Percentiles rank a stretch among this genome's conserved stretches.
Evolutionary conservation across 1,140 invertebrate genomes (phyloP).

Genomic region (Brachionus calyciflorus): DNA sequence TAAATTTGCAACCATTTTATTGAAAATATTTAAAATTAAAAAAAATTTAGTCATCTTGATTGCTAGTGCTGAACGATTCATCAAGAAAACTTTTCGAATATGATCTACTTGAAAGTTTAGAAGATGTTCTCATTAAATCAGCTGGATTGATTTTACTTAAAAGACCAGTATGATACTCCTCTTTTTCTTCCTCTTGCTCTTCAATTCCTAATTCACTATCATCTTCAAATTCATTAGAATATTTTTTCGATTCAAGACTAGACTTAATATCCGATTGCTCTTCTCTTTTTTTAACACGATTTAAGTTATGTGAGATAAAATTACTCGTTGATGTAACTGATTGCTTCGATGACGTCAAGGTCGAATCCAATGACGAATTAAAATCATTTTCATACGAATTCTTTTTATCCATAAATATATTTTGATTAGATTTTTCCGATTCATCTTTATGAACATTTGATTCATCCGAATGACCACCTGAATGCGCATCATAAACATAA

Average conservation of each 20-base stretch:
- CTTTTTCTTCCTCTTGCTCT: too few relatives aligned
- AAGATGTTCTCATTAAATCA: conserved; percentile 12
- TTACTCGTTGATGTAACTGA: conserved; percentile 9
- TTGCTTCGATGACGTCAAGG: conserved; percentile 12
- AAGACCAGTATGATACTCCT: background rate
- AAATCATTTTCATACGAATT: conserved; percentile 24
- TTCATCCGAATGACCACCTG: background rate
- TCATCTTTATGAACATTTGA: conserved; percentile 3
- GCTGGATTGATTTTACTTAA: conserved; percentile 30
- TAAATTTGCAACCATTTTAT: background rate
- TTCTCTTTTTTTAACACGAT: background rate
- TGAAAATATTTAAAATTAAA: background rate
- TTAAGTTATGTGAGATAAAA: conserved; percentile 12
- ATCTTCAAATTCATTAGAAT: conserved; percentile 32
- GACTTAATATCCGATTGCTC: background rate
- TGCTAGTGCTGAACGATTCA: background rate
- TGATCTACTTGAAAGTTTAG: conserved; percentile 8
- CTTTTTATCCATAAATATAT: conserved; percentile 9
- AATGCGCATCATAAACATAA: conserved; percentile 1
- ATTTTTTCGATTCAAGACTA: conserved; percentile 10
- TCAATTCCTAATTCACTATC: background rate
- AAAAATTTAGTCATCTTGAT: background rate
- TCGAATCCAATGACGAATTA: background rate
- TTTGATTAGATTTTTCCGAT: conserved; percentile 3
- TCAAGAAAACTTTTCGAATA: conserved; percentile 33